A percentile compares a stretch with the other conserved stretches of the same genome.
These are phyloP conservation scores for Tauraco erythrolophus DNA, from an alignment of 2,113 vertebrate species.

Conservation along the genomic window DNA sequence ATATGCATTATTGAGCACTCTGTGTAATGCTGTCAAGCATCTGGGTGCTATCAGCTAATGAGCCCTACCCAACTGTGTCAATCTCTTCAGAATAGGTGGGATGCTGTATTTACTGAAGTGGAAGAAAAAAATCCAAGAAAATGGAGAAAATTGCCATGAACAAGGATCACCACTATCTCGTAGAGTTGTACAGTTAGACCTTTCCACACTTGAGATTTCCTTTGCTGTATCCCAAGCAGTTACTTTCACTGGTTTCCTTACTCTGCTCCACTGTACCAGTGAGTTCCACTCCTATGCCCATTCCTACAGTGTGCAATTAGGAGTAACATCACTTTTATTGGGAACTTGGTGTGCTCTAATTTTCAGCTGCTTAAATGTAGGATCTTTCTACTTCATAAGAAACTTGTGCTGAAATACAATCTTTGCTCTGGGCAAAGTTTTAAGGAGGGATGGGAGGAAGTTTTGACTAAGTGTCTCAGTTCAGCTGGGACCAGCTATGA, in stretches of 20 bases:
- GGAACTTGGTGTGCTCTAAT: background rate
- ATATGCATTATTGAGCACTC: background rate
- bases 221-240: background rate
- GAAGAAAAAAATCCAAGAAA: background rate
- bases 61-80: background rate
- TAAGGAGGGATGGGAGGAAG: background rate
- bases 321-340: accelerated
- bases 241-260: background rate
- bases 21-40: background rate
- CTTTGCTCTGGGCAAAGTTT: background rate
- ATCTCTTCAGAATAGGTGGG: background rate
- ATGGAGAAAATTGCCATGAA: background rate
- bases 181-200: background rate
- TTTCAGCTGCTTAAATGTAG: background rate
- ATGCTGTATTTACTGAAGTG: background rate
- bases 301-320: background rate
- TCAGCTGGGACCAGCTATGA: background rate
- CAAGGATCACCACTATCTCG: accelerated
- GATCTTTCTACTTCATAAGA: background rate
- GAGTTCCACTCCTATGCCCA: background rate
- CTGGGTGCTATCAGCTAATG: background rate
- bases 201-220: background rate
- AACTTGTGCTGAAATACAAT: background rate
- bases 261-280: background rate
- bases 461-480: background rate